These are phyloP conservation scores for Apotomis turbidana DNA, from an alignment of 2,888 invertebrate species.

Conservation along the genomic window DNA sequence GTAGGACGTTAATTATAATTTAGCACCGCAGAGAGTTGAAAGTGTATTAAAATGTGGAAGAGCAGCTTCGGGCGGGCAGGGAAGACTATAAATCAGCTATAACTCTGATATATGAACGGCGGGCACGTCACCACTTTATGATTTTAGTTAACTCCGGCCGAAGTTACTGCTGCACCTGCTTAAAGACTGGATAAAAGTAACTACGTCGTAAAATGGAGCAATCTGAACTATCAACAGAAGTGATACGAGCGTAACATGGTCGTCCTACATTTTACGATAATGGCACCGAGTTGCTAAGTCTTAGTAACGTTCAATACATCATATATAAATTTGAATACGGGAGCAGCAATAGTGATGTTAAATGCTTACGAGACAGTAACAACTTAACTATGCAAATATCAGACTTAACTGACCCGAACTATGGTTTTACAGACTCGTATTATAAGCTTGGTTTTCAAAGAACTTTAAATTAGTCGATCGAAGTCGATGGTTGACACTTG, in stretches of 20 bases:
- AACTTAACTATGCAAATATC: too few species aligned
- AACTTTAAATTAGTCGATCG: too few species aligned
- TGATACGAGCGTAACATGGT: background rate
- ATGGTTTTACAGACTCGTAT: too few species aligned
- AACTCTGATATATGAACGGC: conserved; percentile 50
- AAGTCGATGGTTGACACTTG: too few species aligned
- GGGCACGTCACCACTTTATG: conserved; percentile 53
- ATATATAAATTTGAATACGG: background rate
- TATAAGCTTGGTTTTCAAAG: too few species aligned
- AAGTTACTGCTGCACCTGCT: conserved; percentile 31
- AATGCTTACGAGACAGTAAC: too few species aligned
- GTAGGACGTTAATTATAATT: conserved; percentile 49
- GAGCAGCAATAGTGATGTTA: too few species aligned
- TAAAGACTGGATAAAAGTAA: conserved; percentile 36
- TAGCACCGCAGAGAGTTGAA: conserved; percentile 42
- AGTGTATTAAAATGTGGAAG: conserved; percentile 53
- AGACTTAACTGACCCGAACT: too few species aligned
- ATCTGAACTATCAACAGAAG: conserved; percentile 23
- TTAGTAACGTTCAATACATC: background rate
- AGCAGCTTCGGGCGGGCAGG: conserved; percentile 41
- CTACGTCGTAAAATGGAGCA: conserved; percentile 26
- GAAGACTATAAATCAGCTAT: conserved; percentile 52
- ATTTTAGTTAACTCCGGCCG: conserved; percentile 43
- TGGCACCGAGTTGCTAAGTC: background rate
- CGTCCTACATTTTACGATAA: background rate